Evolutionary conservation across 37 sponge, comb jelly and placozoan species (phyloP), one percentile per base, ranked within the genome.

Genomic region (Tethya wilhelma): DNA sequence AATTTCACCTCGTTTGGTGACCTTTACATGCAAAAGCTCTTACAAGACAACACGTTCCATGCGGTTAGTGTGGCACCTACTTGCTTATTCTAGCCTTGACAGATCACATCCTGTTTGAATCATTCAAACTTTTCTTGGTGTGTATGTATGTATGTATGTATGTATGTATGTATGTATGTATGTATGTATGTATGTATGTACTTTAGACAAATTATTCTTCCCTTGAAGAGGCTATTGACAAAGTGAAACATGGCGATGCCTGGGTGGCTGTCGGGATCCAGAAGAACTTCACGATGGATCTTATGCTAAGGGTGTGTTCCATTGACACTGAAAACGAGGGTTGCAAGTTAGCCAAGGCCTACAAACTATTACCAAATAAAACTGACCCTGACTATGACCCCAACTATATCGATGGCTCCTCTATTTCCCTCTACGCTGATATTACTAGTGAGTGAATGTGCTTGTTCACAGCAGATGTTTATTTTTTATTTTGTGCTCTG

Each of bases 181-280:
- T 60, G 28, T 25, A 7, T 7, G 25, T 25, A 7, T 12, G 63
- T n/a, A 60, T 49, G 53, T 14, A 19, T 9, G 53, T 49, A 14
- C 53, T 19, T 14, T 19, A 49, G 53, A 19, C 53, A 12, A 60
- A 8, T n/a, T 12, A 60, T 60, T 60, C 22, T 60, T 60, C 6
- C 63, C 22, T 37, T 73, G 29, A 67, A 30, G 87, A 82, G 40
- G 90, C 90, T 8, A 22, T 80, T 32, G 63, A 78, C 0, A 26
- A 81, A 26, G 94, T 90, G 32, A 60, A 78, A 38, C 4, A 49
- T 41, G 94, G 94, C 8, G 32, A 82, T 12, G 86, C 90, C 23
- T 93, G 90, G 90, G 83, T 63, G 3, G 86, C 90, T 32, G 30
- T 93, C 33, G 39, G 59, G 22, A 56, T 93, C 7, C 40, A 44